phyloP scores from a whole-genome alignment of 2,797 vertebrate species.

The Alca torda region DNA sequence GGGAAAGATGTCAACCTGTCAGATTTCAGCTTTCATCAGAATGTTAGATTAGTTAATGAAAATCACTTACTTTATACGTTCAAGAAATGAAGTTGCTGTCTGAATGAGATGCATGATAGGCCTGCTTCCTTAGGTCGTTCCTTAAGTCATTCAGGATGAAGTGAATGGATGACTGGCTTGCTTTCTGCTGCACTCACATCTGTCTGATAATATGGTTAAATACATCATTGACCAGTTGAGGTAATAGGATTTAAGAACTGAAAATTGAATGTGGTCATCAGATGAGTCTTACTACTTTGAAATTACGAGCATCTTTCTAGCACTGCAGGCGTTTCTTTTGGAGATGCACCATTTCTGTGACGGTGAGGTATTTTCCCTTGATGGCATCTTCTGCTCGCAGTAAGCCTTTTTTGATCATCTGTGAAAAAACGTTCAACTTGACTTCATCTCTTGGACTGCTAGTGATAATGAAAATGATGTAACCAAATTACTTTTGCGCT shows the following conservation, averaged over 20 bases:
- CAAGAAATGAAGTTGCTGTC: background rate
- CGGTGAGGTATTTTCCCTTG: background rate
- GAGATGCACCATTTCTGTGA: background rate
- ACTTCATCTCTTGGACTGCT: background rate
- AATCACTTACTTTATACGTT: background rate
- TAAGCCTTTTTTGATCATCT: background rate
- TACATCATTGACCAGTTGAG: background rate
- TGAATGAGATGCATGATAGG: background rate
- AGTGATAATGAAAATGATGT: background rate
- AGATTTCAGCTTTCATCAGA: slow-evolving; percentile 5
- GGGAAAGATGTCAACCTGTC: background rate
- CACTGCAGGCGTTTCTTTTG: background rate
- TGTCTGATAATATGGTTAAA: background rate
- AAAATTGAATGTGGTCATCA: background rate
- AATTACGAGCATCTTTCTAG: background rate
- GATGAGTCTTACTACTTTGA: background rate
- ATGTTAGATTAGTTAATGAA: background rate
- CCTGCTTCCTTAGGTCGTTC: background rate
- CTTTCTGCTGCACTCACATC: background rate
- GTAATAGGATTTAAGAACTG: background rate
- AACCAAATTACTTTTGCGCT: background rate
- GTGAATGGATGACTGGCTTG: background rate
- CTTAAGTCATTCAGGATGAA: background rate
- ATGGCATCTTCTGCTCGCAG: background rate
- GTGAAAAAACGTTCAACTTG: background rate